Base-by-base conservation (phyloP, 1,140 invertebrate species). In the Drosophila burlai region DNA sequence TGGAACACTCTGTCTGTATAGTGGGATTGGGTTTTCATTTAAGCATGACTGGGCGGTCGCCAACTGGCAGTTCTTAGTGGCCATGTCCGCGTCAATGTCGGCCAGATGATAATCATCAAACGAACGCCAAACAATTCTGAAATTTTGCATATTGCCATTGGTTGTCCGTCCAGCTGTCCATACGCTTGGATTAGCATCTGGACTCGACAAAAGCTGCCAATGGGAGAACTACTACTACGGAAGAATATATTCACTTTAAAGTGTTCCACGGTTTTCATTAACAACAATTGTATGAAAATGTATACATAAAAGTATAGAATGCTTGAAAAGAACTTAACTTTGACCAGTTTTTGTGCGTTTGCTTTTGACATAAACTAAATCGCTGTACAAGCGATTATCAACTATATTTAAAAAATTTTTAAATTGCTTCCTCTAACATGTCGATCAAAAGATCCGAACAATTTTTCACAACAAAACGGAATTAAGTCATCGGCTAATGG, bases 41-140 rank as follows among this genome's bases (percentile, higher is more conserved):
- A 73, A 43, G 45, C 43, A 59, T 60, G 69, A 43, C 66, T 24
- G 34, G 8, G 24, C 24, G 8, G 36, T 34, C 18, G 36, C 66
- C 38, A 40, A 42, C 67, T 72, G 67, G 40, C 69, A 73, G 52
- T 49, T 73, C 46, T 47, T 59, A 73, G 67, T 72, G 69, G 69
- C 66, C 68, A 72, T 42, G 66, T 71, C 52, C 52, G 26, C 38
- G 67, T 71, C 65, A 46, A 24, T 18, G 36, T 38, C 31, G 31
- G 31, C 38, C 67, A 43, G 63, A 71, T 71, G 54, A 71, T 73
- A 59, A 60, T 50, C 66, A 42, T 43, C 69, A 72, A 50, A 46
- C 54, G 42, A 29, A 21, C 42, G 63, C 16, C 43, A 31, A 68
- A 68, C 36, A 24, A 71, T 66, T 61, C 47, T 47, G 31, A 26